Evolutionary conservation across 2,888 invertebrate species (phyloP), one percentile per base, ranked within the genome.

Genomic region (Lamproptera curius): DNA sequence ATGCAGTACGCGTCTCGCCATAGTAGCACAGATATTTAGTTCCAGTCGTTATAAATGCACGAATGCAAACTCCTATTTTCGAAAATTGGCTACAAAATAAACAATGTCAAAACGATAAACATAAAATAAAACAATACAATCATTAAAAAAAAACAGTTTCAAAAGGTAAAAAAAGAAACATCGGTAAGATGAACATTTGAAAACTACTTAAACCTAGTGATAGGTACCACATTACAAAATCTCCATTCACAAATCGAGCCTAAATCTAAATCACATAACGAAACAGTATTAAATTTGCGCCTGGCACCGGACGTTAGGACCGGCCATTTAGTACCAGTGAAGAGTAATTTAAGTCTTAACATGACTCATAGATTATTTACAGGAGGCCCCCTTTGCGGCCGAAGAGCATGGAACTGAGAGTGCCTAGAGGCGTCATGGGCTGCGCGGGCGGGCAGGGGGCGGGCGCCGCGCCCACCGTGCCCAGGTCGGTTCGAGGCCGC

Each of bases 331-430:
- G 33, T 28, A 36, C 28, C 14, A 20, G 28, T 20, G 28, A 1
- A 37, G 20, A 42, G 10, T 47, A n/a, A n/a, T n/a, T n/a, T 37
- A 37, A 31, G 20, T 38, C 16, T 44, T 42, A 28, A 54, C 49
- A 50, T 20, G 33, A 20, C 31, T 37, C 31, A 39, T 9, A 33
- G 14, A 43, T 42, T 34, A 39, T 54, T 64, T 73, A 86, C 53
- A 95, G 90, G 62, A 95, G 89, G 43, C 95, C 96, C 42, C 96
- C 96, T 69, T 96, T 96, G 53, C 96, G 89, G 28, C 95, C 95
- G 76, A 96, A 96, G 42, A 95, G 85, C 62, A 95, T 82, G 50
- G 93, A 92, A 79, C 94, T 94, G 55, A 95, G 91, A 36, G 94
- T 94, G 48, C 95, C 95, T 26, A 95, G 88, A 42, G 92, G 62